Conservation (phyloP, 2,113 vertebrate genomes). For the Cynocephalus volans region DNA sequence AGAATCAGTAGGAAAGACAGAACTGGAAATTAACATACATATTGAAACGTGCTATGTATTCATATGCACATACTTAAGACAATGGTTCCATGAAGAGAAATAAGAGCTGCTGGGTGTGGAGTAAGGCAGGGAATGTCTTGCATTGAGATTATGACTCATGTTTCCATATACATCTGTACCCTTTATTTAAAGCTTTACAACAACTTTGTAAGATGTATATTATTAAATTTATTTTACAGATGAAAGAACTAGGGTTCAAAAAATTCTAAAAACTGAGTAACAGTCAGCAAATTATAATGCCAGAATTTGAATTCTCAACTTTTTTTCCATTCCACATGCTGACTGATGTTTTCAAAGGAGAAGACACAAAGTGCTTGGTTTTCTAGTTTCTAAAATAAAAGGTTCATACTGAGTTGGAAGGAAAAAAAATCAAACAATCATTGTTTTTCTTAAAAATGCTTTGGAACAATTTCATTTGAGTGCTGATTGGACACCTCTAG, state of each 20-base stretch:
- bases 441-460: background rate
- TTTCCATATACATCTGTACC: background rate
- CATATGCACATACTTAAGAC: background rate
- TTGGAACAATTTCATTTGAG: constrained; percentile 19
- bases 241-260: constrained; percentile 34
- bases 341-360: background rate
- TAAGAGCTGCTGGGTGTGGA: background rate
- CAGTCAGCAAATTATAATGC: background rate
- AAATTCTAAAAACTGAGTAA: background rate
- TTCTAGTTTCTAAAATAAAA: constrained; percentile 31
- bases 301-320: constrained; percentile 45
- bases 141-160: background rate
- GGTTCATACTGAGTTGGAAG: background rate
- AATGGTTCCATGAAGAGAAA: constrained; percentile 3
- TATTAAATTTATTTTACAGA: constrained; percentile 31
- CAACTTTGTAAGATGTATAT: background rate
- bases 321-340: constrained; percentile 18
- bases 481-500: background rate
- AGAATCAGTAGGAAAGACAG: background rate
- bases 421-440: constrained; percentile 41
- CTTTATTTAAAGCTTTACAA: background rate
- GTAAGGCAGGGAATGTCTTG: background rate
- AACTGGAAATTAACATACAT: constrained; percentile 19
- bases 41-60: background rate
- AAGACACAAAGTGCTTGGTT: background rate